These are phyloP conservation scores for Morpho achilles DNA, from an alignment of 2,888 invertebrate genomes.

Conservation along the genomic window DNA sequence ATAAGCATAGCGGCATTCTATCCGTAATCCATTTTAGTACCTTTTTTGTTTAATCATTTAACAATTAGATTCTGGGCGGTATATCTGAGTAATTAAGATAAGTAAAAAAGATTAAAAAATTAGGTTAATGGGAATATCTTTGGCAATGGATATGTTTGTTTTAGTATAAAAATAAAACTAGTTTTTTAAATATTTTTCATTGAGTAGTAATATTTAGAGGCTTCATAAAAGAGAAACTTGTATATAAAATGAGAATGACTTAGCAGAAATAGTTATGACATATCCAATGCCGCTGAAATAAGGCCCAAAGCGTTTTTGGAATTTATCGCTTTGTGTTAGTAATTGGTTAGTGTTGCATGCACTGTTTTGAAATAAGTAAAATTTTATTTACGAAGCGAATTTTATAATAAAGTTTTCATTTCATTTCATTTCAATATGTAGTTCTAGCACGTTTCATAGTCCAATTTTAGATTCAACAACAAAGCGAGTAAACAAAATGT, in stretches of 20 bases:
- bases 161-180: no score
- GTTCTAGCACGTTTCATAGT: constrained; percentile 13
- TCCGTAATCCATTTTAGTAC: no score
- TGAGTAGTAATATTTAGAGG: no score
- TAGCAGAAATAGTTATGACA: constrained; percentile 1
- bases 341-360: constrained; percentile 17
- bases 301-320: constrained; percentile 28
- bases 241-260: constrained; percentile 5
- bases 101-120: no score
- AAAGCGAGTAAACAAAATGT: constrained; percentile 2
- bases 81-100: no score
- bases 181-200: no score
- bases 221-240: neutral
- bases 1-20: no score
- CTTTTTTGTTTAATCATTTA: no score
- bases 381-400: constrained; percentile 9
- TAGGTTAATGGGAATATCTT: no score
- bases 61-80: no score
- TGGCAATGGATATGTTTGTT: no score
- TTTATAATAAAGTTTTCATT: constrained; percentile 6
- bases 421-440: no score
- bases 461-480: constrained; percentile 3
- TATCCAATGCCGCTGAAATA: constrained; percentile 25
- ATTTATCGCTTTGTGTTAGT: constrained; percentile 10
- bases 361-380: constrained; percentile 9